Evolutionary conservation across 2,113 vertebrate species (phyloP).

Genomic region (Prinia subflava): DNA sequence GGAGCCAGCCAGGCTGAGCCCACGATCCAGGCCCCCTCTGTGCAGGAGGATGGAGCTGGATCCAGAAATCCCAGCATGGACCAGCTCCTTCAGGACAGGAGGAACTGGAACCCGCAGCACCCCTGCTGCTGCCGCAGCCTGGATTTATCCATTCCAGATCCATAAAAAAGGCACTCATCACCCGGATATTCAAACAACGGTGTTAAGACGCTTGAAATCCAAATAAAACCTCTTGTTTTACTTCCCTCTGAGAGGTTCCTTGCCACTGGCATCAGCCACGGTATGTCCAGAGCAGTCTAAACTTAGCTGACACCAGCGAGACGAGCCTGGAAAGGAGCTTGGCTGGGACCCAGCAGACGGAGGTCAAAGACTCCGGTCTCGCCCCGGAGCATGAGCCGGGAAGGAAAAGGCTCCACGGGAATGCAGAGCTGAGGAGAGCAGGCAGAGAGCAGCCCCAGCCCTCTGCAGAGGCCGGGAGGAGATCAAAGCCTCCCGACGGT

Average conservation of each 20-base stretch:
- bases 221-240: slow-evolving; percentile 14
- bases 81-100: not conserved
- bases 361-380: slow-evolving; percentile 18
- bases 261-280: not conserved
- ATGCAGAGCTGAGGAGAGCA: not conserved
- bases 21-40: fast-evolving
- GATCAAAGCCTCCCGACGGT: slow-evolving; percentile 53
- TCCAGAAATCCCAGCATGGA: fast-evolving
- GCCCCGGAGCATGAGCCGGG: not conserved
- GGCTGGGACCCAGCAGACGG: slow-evolving; percentile 45
- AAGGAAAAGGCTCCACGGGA: not conserved
- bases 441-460: not conserved
- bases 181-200: not conserved
- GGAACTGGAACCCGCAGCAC: not conserved
- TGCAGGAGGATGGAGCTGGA: not conserved
- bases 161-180: not conserved
- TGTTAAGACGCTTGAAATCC: not conserved
- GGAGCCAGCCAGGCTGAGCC: not conserved
- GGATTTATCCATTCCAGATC: not conserved
- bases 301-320: slow-evolving; percentile 28
- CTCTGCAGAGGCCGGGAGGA: not conserved
- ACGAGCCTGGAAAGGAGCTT: slow-evolving; percentile 20
- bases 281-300: slow-evolving; percentile 27
- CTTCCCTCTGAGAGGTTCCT: slow-evolving; percentile 19
- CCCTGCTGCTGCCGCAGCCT: not conserved